A percentile compares a stretch with the other conserved stretches of the same genome.
These are phyloP conservation scores for Python bivittatus DNA, from an alignment of 2,113 vertebrate genomes.

Conservation along the genomic window DNA sequence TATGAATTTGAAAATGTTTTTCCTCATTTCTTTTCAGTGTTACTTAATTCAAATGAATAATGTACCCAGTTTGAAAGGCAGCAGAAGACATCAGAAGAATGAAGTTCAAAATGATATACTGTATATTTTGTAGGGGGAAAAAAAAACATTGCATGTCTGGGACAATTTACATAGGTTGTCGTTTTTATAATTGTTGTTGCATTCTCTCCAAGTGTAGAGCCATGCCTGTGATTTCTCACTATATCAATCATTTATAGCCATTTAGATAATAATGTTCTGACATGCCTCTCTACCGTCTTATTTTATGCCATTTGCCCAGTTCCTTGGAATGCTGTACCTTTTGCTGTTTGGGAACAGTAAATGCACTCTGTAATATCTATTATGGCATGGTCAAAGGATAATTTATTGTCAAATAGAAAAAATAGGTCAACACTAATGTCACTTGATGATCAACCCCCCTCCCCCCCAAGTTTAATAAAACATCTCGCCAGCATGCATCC, in stretches of 20 bases:
- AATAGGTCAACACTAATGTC: slow-evolving; percentile 88
- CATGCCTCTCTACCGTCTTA: slow-evolving; percentile 66
- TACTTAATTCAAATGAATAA: slow-evolving; percentile 45
- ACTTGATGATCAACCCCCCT: slow-evolving; percentile 83
- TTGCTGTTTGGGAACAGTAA: slow-evolving; percentile 71
- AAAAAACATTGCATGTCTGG: slow-evolving; percentile 31
- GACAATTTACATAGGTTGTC: slow-evolving; percentile 44
- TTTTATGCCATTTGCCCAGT: slow-evolving; percentile 66
- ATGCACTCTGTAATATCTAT: slow-evolving; percentile 80
- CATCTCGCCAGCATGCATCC: slow-evolving; percentile 76
- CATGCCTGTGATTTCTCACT: slow-evolving; percentile 68
- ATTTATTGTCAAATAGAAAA: slow-evolving; percentile 92
- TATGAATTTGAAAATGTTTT: neutral
- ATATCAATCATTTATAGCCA: slow-evolving; percentile 75
- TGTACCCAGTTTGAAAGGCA: slow-evolving; percentile 39
- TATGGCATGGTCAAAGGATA: slow-evolving; percentile 82
- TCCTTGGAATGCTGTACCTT: slow-evolving; percentile 60
- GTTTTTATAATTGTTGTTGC: slow-evolving; percentile 60
- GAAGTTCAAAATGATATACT: slow-evolving; percentile 3
- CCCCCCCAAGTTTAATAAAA: slow-evolving; percentile 83
- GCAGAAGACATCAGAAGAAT: slow-evolving; percentile 37
- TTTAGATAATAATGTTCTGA: slow-evolving; percentile 73
- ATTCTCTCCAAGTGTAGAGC: slow-evolving; percentile 53
- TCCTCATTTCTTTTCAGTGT: neutral
- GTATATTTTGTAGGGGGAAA: slow-evolving; percentile 23